A percentile compares a stretch with the other conserved stretches of the same genome.
Evolutionary conservation across 2,113 vertebrate genomes (phyloP).

Genomic region (Chroicocephalus ridibundus): DNA sequence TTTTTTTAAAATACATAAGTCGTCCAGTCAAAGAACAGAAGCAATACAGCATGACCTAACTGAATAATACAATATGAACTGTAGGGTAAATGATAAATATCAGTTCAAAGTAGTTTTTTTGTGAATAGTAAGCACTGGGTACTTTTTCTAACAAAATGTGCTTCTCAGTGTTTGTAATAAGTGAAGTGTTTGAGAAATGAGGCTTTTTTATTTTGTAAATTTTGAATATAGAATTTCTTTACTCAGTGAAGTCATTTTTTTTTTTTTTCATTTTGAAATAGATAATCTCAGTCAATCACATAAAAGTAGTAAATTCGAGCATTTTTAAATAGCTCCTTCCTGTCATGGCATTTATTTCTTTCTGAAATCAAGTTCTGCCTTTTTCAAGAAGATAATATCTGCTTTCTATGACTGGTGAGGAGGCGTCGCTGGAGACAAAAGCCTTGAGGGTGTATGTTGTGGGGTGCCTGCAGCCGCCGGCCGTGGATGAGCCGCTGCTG

Average conservation of each 20-base stretch:
- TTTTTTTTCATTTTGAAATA: not conserved
- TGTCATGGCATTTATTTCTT: not conserved
- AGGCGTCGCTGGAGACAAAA: not conserved
- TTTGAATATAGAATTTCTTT: not conserved
- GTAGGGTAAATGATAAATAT: not conserved
- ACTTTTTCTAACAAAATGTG: not conserved
- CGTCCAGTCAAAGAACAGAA: not conserved
- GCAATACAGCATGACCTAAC: not conserved
- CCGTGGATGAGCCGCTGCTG: not conserved
- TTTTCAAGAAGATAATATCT: not conserved
- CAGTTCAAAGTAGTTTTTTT: not conserved
- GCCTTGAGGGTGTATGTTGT: not conserved
- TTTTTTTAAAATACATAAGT: not conserved
- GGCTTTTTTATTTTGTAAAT: not conserved
- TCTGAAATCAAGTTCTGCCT: not conserved
- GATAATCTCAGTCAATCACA: not conserved
- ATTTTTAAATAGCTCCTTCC: not conserved
- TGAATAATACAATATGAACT: not conserved
- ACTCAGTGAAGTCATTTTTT: not conserved
- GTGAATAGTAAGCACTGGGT: not conserved
- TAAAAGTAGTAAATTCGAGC: not conserved
- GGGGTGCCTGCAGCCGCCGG: accelerated
- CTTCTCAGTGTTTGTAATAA: not conserved
- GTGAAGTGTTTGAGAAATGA: not conserved
- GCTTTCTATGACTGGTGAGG: not conserved